Conservation (phyloP, 1,140 invertebrate species). For the Drosophila malerkotliana region DNA sequence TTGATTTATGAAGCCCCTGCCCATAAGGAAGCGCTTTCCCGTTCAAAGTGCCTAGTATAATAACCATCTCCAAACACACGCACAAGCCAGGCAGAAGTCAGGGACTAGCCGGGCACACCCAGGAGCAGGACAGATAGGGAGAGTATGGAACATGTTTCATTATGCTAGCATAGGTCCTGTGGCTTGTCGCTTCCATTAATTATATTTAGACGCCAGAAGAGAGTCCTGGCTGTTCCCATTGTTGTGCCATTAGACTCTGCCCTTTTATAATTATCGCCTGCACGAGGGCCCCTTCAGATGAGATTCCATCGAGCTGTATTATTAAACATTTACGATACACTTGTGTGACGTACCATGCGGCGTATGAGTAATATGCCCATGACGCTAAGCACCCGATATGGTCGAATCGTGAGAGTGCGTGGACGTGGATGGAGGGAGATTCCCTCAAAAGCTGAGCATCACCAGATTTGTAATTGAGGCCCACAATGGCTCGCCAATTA, state of each 20-base stretch:
- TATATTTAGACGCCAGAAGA: slow-evolving; percentile 17
- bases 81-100: neutral
- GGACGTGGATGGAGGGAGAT: slow-evolving; percentile 12
- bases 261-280: slow-evolving; percentile 36
- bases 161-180: neutral
- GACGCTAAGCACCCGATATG: neutral
- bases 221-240: neutral
- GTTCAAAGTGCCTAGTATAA: neutral
- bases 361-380: slow-evolving; percentile 57
- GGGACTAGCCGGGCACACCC: slow-evolving; percentile 6
- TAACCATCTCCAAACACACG: neutral
- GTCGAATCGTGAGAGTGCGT: neutral
- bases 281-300: slow-evolving; percentile 3
- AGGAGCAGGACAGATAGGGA: slow-evolving; percentile 5
- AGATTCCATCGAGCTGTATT: slow-evolving; percentile 43
- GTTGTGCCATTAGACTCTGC: slow-evolving; percentile 33
- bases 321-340: slow-evolving; percentile 55
- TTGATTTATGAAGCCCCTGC: slow-evolving; percentile 18
- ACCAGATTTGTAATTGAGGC: slow-evolving; percentile 20
- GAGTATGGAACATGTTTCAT: neutral
- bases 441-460: slow-evolving; percentile 12
- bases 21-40: slow-evolving; percentile 2
- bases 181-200: slow-evolving; percentile 23
- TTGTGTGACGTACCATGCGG: slow-evolving; percentile 26
- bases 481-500: slow-evolving; percentile 24